Base-by-base conservation (phyloP, 2,888 invertebrate genomes). In the Tortrix viridana region DNA sequence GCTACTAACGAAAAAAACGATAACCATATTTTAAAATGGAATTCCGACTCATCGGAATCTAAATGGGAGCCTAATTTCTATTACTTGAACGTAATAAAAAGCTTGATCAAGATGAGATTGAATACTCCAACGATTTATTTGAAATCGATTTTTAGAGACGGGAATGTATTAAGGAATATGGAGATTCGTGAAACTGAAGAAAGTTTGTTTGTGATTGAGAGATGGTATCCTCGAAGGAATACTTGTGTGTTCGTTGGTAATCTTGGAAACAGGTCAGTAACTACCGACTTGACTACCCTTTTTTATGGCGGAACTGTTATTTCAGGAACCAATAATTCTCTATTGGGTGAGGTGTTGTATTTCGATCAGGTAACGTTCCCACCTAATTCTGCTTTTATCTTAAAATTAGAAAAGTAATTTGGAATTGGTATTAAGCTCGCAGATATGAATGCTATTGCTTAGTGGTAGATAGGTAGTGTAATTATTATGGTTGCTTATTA, bases 191-290 rank as follows among this genome's bases (percentile, higher is more conserved):
- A 94, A 75, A 93, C 94, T 23, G 90, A 93, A 43, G 93, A 94
- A 48, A 94, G 95, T 74, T 92, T 97, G 49, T 86, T 97, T 2
- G 93, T 96, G 18, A 85, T 95, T 52, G 96, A 97, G 77, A 92
- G 97, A 49, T 95, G 95, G 93, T 97, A 95, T 82, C 97, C 97
- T 0, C 93, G 97, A 16, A 93, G 96, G 63, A 95, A 96, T 76
- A 94, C 96, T 0, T 96, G 95, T 76, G 95, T 96, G 0, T 94
- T 96, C 65, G 94, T 97, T 0, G 95, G 95, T 1, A 97, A 97
- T 88, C 92, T 96, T 2, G 96, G 95, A 0, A 87, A 81, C 43
- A 80, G 80, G 7, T 85, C 93, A 18, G 93, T 95, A 43, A 93
- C 93, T 1, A 94, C 95, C 56, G 96, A 97, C 85, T 89, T 97